Percentiles rank a stretch among this genome's conserved stretches.
Conservation (phyloP, 2,113 vertebrate species). For the Saguinus imperator region DNA sequence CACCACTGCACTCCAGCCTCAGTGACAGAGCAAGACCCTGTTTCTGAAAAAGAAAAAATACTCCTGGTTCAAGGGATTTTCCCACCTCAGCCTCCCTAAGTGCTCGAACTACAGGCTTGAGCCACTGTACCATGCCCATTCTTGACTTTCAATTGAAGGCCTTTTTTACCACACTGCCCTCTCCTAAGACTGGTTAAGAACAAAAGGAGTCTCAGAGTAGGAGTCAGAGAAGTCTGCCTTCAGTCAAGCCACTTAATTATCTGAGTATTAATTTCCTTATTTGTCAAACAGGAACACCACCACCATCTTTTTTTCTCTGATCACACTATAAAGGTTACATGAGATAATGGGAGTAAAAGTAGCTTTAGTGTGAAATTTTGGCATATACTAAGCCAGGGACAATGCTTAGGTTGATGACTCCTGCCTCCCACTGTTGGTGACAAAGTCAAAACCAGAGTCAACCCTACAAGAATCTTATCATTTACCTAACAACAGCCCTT, state of each 20-base stretch:
- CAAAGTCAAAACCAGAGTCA: conserved; percentile 12
- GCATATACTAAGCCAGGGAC: not conserved
- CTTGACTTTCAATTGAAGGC: not conserved
- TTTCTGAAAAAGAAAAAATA: not conserved
- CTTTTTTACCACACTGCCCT: not conserved
- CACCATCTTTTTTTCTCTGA: not conserved
- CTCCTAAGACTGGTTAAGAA: not conserved
- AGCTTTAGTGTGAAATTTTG: not conserved
- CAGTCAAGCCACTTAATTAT: not conserved
- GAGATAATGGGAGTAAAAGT: not conserved
- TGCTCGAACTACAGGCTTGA: no score
- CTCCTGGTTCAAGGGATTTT: no score
- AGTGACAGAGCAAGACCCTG: not conserved
- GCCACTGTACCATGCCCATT: not conserved
- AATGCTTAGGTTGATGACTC: not conserved
- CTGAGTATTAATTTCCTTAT: not conserved
- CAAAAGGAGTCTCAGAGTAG: not conserved
- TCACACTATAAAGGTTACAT: not conserved
- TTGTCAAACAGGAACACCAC: not conserved
- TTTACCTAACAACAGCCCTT: not conserved
- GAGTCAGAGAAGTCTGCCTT: not conserved
- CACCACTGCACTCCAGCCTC: not conserved
- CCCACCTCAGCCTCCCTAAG: no score
- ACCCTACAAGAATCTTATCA: not conserved
- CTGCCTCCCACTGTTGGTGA: not conserved